Evolutionary conservation across 1,140 invertebrate genomes (phyloP).

Genomic region (Drosophila elegans): DNA sequence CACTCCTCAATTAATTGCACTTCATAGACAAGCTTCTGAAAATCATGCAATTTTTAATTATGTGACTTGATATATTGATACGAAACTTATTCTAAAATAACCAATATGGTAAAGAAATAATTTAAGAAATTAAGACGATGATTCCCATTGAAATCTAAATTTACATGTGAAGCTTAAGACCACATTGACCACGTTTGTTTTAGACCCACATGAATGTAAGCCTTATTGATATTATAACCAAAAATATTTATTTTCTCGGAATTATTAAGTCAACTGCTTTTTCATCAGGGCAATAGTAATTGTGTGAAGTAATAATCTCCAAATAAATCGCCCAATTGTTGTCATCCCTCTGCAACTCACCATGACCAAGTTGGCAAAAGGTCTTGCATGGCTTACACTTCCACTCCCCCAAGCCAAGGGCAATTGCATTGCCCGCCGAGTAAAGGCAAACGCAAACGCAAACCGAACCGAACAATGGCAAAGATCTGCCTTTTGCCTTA

Average conservation of each 20-base stretch:
- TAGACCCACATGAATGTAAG: no score
- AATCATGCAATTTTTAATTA: background rate
- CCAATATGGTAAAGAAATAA: no score
- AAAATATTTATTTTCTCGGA: background rate
- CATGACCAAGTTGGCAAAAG: slow-evolving; percentile 50
- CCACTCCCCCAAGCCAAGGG: slow-evolving; percentile 46
- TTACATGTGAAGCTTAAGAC: no score
- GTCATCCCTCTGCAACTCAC: slow-evolving; percentile 39
- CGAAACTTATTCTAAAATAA: no score
- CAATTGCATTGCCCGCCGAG: slow-evolving; percentile 50
- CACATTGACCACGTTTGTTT: no score
- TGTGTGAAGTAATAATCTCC: slow-evolving; percentile 40
- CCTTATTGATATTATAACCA: background rate
- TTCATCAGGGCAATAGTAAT: slow-evolving; percentile 5
- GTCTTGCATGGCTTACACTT: slow-evolving; percentile 36
- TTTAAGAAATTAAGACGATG: background rate
- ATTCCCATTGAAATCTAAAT: background rate
- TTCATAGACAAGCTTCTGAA: background rate
- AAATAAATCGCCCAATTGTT: slow-evolving; percentile 34
- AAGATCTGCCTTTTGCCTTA: slow-evolving; percentile 39
- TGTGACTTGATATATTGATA: no score
- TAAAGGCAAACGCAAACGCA: slow-evolving; percentile 3
- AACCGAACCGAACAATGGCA: slow-evolving; percentile 46
- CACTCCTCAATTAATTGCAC: background rate
- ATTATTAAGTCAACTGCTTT: background rate